Percentiles rank a stretch among this genome's conserved stretches.
These are phyloP conservation scores for Ichneumoninae sp. DNA, from an alignment of 2,888 invertebrate species.

Conservation along the genomic window DNA sequence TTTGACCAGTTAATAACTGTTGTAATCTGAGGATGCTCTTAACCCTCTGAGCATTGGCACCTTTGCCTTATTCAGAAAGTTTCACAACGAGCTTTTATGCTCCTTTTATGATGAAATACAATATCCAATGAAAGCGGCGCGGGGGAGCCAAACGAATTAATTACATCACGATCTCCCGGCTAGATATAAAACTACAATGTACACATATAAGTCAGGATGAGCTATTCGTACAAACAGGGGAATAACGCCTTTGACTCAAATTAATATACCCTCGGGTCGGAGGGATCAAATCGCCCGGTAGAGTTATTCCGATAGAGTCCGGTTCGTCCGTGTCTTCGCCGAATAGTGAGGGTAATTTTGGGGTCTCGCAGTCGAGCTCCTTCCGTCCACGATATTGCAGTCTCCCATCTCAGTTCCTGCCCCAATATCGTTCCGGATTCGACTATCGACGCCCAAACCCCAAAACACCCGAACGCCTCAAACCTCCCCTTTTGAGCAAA, in stretches of 20 bases:
- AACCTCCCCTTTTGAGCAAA: neutral
- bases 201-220: neutral
- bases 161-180: conserved; percentile 14
- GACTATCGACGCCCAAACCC: conserved; percentile 12
- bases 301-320: neutral
- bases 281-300: conserved; percentile 7
- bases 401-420: conserved; percentile 30
- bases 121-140: neutral
- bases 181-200: conserved; percentile 31
- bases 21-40: too few species aligned
- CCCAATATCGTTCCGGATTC: conserved; percentile 29
- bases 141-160: conserved; percentile 23
- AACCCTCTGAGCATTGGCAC: too few species aligned
- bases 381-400: conserved; percentile 40
- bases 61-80: neutral
- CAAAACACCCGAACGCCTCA: neutral
- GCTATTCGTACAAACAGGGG: conserved; percentile 21
- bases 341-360: conserved; percentile 22
- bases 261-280: conserved; percentile 38
- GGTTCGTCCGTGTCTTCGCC: conserved; percentile 13
- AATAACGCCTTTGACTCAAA: neutral
- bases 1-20: too few species aligned
- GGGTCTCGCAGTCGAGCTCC: conserved; percentile 16
- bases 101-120: neutral
- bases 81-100: neutral